These are phyloP conservation scores for Polypedilum vanderplanki DNA, from an alignment of 1,140 invertebrate genomes.

Conservation along the genomic window DNA sequence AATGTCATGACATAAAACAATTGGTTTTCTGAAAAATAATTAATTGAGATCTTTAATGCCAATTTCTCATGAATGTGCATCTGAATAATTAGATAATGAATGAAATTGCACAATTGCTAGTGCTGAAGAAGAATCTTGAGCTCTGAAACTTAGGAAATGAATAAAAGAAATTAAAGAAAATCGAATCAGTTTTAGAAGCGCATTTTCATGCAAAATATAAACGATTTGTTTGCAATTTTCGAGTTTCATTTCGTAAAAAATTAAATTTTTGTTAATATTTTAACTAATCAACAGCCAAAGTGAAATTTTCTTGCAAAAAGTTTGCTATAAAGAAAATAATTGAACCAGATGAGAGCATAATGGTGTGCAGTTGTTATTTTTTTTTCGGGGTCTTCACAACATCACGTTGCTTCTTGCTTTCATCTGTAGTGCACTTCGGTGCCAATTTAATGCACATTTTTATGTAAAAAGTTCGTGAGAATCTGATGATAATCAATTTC, in stretches of 20 bases:
- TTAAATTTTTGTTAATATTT: no score
- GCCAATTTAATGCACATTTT: constrained; percentile 28
- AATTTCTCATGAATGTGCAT: constrained; percentile 14
- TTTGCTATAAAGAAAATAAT: constrained; percentile 9
- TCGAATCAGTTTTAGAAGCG: no score
- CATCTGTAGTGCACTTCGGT: background rate
- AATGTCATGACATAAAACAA: constrained; percentile 5
- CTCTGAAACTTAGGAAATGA: background rate
- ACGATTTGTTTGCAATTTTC: no score
- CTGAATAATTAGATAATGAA: constrained; percentile 17
- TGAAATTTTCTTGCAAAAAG: no score
- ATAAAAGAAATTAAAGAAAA: background rate
- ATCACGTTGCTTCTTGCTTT: constrained; percentile 9
- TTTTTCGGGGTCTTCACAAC: background rate
- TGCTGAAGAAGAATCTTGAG: no score
- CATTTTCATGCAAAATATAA: no score
- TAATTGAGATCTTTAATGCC: constrained; percentile 29
- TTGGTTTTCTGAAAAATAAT: background rate
- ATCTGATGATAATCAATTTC: constrained; percentile 24
- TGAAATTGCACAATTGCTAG: background rate
- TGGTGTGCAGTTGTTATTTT: no score
- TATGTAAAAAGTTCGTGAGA: constrained; percentile 28
- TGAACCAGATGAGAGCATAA: background rate
- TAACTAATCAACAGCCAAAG: no score
- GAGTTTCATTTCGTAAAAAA: no score